A percentile compares a stretch with the other conserved stretches of the same genome.
phyloP scores from a whole-genome alignment of 1,140 invertebrate species.

The Lethrus apterus region DNA sequence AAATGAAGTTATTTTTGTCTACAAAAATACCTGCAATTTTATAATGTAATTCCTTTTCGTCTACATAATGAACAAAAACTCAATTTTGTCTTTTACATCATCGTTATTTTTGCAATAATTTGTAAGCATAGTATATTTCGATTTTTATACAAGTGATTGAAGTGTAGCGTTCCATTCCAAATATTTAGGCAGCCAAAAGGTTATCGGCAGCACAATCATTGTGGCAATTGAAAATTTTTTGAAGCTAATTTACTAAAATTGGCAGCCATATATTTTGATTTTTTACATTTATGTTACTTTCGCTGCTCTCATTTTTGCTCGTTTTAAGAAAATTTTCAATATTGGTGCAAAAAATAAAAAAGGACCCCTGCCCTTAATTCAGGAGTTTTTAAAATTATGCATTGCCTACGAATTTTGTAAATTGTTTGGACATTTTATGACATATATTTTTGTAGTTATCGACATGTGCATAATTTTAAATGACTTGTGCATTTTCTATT shows the following conservation, averaged over 20 bases:
- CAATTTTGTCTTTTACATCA: constrained; percentile 5
- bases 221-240: no score
- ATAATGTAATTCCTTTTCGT: no score
- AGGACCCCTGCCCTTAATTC: neutral
- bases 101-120: constrained; percentile 1
- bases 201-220: constrained; percentile 8
- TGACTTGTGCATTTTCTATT: neutral
- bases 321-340: constrained; percentile 13
- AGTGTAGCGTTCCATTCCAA: constrained; percentile 10
- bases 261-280: constrained; percentile 15
- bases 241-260: constrained; percentile 6
- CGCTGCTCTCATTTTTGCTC: neutral
- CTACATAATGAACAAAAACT: no score
- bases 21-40: no score
- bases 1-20: no score
- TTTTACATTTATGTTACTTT: constrained; percentile 15
- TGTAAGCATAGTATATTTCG: constrained; percentile 9
- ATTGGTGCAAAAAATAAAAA: constrained; percentile 15
- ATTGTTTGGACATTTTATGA: constrained; percentile 32
- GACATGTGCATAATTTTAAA: constrained; percentile 19
- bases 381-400: constrained; percentile 12
- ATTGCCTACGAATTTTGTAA: constrained; percentile 30
- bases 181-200: constrained; percentile 12
- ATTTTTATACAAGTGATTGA: constrained; percentile 3
- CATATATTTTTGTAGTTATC: constrained; percentile 37